Evolutionary conservation across 2,888 invertebrate species (phyloP).

Genomic region (Gryllus longicercus): DNA sequence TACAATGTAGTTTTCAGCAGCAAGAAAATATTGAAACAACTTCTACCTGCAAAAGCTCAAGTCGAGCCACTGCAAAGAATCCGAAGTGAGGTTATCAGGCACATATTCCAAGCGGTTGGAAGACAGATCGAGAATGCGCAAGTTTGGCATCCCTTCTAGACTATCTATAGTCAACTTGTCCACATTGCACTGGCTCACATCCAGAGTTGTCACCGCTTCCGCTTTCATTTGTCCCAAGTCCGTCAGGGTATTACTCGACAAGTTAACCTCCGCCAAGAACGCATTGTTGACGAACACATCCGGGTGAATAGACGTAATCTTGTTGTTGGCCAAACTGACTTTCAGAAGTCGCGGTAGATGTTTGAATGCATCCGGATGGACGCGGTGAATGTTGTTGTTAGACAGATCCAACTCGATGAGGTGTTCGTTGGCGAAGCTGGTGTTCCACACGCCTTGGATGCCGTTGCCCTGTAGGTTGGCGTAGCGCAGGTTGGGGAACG

Average conservation of each 20-base stretch:
- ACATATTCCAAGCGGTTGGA: neutral
- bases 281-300: neutral
- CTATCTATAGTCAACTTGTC: neutral
- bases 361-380: neutral
- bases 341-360: neutral
- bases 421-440: neutral
- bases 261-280: neutral
- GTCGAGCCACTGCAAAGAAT: neutral
- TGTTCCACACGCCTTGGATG: neutral
- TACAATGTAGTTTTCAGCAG: too few species aligned
- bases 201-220: neutral
- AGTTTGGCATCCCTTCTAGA: neutral
- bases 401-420: neutral
- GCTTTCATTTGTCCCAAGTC: neutral
- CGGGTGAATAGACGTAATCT: neutral
- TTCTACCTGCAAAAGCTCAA: neutral
- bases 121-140: neutral
- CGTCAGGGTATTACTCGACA: neutral
- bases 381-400: neutral
- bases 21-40: too few species aligned
- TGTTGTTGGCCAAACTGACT: neutral
- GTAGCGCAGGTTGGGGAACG: neutral
- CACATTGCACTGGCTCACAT: constrained; percentile 6
- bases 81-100: neutral
- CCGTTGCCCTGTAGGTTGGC: neutral